phyloP scores from a whole-genome alignment of 2,888 invertebrate species.

The Drosophila macrospina region DNA sequence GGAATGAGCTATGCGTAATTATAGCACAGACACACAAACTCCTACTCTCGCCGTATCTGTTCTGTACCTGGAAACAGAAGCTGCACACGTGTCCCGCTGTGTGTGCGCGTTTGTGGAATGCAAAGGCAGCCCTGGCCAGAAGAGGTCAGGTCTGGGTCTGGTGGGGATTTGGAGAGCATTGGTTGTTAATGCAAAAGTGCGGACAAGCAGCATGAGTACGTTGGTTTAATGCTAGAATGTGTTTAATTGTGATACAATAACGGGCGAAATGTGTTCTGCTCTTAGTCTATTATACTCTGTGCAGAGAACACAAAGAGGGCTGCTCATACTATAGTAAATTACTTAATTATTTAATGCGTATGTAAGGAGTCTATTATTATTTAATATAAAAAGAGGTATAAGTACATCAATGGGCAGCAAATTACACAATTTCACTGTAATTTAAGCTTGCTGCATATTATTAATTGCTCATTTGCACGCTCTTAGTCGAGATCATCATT shows the following conservation, averaged over 20 bases:
- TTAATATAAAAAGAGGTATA: too few relatives aligned
- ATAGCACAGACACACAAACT: constrained; percentile 55
- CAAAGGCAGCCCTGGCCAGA: constrained; percentile 10
- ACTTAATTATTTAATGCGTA: constrained; percentile 10
- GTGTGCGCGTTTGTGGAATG: background rate
- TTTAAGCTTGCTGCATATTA: too few relatives aligned
- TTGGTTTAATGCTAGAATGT: constrained; percentile 17
- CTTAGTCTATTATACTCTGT: background rate
- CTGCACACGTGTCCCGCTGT: constrained; percentile 55
- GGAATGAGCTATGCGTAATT: constrained; percentile 60
- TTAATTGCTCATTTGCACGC: background rate
- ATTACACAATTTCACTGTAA: too few relatives aligned
- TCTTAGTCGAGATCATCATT: too few relatives aligned
- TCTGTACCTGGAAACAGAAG: constrained; percentile 1
- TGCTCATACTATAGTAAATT: background rate
- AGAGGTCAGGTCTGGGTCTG: background rate
- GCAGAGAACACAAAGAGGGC: background rate
- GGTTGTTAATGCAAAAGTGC: constrained; percentile 49
- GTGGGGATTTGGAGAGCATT: constrained; percentile 13
- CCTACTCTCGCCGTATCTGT: background rate
- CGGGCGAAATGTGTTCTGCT: background rate
- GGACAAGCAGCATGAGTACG: constrained; percentile 40
- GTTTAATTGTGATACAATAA: constrained; percentile 25
- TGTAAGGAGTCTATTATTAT: background rate
- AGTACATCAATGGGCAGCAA: too few relatives aligned